These are phyloP conservation scores for Laothoe populi DNA, from an alignment of 2,888 invertebrate genomes.

Conservation along the genomic window DNA sequence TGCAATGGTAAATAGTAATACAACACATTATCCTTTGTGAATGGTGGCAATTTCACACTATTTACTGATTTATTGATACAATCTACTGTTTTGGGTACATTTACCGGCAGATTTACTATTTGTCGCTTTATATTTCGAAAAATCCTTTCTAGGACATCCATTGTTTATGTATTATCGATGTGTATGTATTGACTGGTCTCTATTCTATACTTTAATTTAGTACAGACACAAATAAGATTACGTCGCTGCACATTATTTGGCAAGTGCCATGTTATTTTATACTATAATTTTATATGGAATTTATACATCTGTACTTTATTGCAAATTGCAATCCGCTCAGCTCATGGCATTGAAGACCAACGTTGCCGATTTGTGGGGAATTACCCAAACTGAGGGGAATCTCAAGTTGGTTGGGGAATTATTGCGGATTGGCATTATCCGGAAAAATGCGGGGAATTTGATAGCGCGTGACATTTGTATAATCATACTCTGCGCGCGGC, in stretches of 20 bases:
- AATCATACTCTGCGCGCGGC: too few relatives aligned
- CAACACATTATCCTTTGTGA: constrained; percentile 88
- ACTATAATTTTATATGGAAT: constrained; percentile 53
- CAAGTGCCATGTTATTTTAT: constrained; percentile 65
- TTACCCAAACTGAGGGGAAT: too few relatives aligned
- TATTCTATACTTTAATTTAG: constrained; percentile 51
- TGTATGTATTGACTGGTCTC: constrained; percentile 24
- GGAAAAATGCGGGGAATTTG: too few relatives aligned
- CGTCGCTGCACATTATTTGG: constrained; percentile 77
- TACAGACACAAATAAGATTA: constrained; percentile 57
- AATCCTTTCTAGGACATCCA: constrained; percentile 75
- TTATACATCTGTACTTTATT: too few relatives aligned
- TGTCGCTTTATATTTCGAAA: constrained; percentile 63
- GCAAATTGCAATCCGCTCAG: too few relatives aligned
- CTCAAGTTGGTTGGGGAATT: too few relatives aligned
- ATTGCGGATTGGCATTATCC: too few relatives aligned
- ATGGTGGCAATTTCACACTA: constrained; percentile 85
- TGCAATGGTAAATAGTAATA: constrained; percentile 91
- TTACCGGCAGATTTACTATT: constrained; percentile 57
- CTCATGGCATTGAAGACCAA: too few relatives aligned
- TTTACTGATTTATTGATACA: constrained; percentile 68
- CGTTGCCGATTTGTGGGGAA: too few relatives aligned
- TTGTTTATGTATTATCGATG: constrained; percentile 38
- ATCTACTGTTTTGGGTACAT: constrained; percentile 67
- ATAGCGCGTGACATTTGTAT: too few relatives aligned